Conservation (phyloP, 1,140 invertebrate genomes). For the Cryptotermes secundus region DNA sequence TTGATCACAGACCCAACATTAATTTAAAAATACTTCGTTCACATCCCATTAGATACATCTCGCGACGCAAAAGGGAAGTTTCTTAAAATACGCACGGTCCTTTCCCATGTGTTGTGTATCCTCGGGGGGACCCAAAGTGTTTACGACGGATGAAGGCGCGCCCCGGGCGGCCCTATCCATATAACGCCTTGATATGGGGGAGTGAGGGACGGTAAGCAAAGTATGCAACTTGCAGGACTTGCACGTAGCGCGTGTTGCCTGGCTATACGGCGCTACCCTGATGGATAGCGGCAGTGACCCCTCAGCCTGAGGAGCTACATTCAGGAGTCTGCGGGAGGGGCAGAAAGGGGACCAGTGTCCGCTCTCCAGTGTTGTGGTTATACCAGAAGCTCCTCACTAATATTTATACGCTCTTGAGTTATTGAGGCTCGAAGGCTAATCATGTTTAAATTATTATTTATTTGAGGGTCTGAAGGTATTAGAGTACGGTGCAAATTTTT, state of each 20-base stretch:
- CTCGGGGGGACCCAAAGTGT: background rate
- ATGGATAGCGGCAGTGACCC: constrained; percentile 7
- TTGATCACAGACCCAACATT: background rate
- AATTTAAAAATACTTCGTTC: background rate
- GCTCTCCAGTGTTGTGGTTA: background rate
- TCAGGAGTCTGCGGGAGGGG: background rate
- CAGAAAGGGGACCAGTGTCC: background rate
- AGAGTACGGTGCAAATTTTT: too few species aligned
- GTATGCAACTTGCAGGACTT: constrained; percentile 8
- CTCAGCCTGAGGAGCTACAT: background rate
- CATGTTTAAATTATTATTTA: too few species aligned
- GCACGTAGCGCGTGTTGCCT: constrained; percentile 1
- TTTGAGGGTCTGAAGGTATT: too few species aligned
- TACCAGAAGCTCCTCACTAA: background rate
- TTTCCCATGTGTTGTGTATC: background rate
- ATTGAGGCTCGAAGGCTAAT: too few species aligned
- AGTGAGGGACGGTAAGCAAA: constrained; percentile 1
- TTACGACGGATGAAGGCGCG: constrained; percentile 13
- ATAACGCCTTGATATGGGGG: constrained; percentile 13
- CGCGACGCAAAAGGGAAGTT: background rate
- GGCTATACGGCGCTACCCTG: constrained; percentile 1
- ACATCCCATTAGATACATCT: background rate
- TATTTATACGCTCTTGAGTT: too few species aligned
- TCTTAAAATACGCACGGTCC: background rate
- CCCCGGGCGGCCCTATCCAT: constrained; percentile 11